Evolutionary conservation across 2,888 invertebrate species (phyloP), one percentile per base, ranked within the genome.

Genomic region (Stratiomys singularior): DNA sequence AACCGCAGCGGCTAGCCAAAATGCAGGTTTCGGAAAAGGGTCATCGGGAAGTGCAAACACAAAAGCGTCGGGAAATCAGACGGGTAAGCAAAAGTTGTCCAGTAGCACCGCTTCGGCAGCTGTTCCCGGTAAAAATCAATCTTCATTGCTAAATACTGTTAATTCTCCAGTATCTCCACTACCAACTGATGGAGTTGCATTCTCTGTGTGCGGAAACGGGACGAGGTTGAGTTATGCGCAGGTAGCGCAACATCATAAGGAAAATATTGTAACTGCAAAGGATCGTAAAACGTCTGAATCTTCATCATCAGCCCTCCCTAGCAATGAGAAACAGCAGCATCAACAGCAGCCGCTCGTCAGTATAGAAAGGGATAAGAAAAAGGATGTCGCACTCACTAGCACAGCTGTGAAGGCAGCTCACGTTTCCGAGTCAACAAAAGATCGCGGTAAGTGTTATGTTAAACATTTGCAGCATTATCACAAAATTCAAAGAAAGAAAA

Each of bases 231-330:
- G 91, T 84, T 92, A 92, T 85, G 92, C 92, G 79, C 92, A 92
- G 86, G 91, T 91, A 79, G 91, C 91, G 52, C 91, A 92, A 84
- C 90, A 91, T 84, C 89, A 90, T 82, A 90, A 90, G 82, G 89
- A 90, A 5, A 47, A 25, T 47, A 13, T 69, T 80, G 85, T 86
- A 56, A 81, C 83, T 37, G 82, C 84, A 76, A 82, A 84, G 60
- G 85, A 82, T 52, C 80, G 81, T 64, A 80, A 80, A 67, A 77
- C 78, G 27, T 78, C 76, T 56, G 77, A 77, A 82, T 15, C 84
- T 81, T 56, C 79, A 76, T 79, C 28, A 5, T 27, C 11, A 27
- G 71, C 7, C n/a, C 52, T 52, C 15, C 7, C 52, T n/a, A 15
- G 52, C 15, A 18, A n/a, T 15, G 74, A 74, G 23, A 74, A 74